Conservation (phyloP, 2,888 invertebrate species). For the Lepidonotus clava region DNA sequence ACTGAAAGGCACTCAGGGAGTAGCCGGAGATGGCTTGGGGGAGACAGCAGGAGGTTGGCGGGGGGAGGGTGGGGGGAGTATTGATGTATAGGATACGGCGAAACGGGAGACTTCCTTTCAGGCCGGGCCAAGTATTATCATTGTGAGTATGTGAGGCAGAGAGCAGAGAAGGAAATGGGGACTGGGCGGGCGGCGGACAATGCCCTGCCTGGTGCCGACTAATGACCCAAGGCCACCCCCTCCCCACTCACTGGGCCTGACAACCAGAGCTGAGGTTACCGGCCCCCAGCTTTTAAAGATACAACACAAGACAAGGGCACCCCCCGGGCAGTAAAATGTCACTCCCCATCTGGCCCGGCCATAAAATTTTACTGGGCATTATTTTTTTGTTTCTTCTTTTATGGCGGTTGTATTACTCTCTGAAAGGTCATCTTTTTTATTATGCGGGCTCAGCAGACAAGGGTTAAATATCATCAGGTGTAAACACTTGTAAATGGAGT, state of each 20-base stretch:
- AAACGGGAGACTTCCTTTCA: slow-evolving; percentile 10
- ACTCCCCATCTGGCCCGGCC: no score
- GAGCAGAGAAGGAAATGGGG: slow-evolving; percentile 7
- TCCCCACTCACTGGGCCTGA: not conserved
- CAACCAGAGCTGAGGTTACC: not conserved
- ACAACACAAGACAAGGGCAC: not conserved
- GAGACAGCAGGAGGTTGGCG: not conserved
- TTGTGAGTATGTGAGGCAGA: not conserved
- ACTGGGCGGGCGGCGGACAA: not conserved
- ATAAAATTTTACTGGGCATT: no score
- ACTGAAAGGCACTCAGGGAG: not conserved
- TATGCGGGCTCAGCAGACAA: not conserved
- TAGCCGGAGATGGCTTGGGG: not conserved
- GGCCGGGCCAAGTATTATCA: not conserved
- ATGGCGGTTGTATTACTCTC: not conserved
- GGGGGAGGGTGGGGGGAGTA: not conserved
- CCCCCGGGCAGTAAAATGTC: not conserved
- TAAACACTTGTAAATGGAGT: not conserved
- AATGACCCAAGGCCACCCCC: not conserved
- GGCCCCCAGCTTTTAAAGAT: not conserved
- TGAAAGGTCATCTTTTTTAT: not conserved
- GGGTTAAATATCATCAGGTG: slow-evolving; percentile 22
- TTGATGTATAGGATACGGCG: not conserved
- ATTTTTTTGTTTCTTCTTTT: no score
- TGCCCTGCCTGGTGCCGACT: not conserved